Evolutionary conservation across 1,140 invertebrate genomes (phyloP).

Genomic region (Heliothis virescens): DNA sequence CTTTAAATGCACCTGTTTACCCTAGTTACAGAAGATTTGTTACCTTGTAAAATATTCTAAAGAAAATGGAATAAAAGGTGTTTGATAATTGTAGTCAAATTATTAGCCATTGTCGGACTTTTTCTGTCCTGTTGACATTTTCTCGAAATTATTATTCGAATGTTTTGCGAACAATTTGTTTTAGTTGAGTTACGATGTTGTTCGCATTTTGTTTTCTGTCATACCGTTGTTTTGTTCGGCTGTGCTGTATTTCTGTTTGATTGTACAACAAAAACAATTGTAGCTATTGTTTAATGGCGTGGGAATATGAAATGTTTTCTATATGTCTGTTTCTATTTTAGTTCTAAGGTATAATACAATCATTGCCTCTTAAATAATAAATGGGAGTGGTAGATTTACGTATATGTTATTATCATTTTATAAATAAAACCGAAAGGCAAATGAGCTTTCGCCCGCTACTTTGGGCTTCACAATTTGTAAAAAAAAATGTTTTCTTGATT

Average conservation of each 20-base stretch:
- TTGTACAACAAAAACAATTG: constrained; percentile 3
- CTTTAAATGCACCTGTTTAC: constrained; percentile 75
- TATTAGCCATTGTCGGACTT: background rate
- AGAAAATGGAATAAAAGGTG: background rate
- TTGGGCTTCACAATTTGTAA: too few species aligned
- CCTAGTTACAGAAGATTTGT: constrained; percentile 44
- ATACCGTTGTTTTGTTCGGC: constrained; percentile 1
- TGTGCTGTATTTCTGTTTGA: background rate
- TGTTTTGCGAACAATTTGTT: constrained; percentile 39
- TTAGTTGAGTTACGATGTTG: constrained; percentile 25
- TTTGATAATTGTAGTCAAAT: constrained; percentile 24
- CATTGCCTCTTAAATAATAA: background rate
- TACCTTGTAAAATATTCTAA: constrained; percentile 4
- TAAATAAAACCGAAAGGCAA: too few species aligned
- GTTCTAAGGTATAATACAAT: background rate
- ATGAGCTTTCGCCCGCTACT: too few species aligned
- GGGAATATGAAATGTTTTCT: background rate
- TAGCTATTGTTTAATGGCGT: constrained; percentile 13
- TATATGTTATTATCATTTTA: too few species aligned
- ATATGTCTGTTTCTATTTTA: background rate
- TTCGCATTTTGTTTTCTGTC: constrained; percentile 20
- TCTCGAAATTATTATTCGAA: constrained; percentile 30
- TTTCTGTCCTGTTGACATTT: constrained; percentile 35
- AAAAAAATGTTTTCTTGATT: too few species aligned
- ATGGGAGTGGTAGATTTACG: too few species aligned